phyloP scores from a whole-genome alignment of 2,888 invertebrate genomes.

The Macroteleia sp. region DNA sequence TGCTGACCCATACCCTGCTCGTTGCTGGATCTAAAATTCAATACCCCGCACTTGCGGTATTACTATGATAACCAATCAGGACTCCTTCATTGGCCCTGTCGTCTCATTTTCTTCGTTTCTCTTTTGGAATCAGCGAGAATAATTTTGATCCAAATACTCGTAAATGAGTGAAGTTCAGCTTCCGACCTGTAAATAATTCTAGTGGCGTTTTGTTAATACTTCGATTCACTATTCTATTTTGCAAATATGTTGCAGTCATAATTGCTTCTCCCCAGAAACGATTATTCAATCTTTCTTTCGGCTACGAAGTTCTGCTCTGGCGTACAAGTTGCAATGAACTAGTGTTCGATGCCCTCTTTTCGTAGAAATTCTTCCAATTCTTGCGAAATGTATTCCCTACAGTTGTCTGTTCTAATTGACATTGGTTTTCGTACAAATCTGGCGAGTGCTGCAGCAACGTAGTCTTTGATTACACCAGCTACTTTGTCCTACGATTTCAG shows the following conservation, averaged over 20 bases:
- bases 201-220: constrained; percentile 27
- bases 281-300: constrained; percentile 25
- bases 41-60: constrained; percentile 25
- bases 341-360: constrained; percentile 9
- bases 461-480: constrained; percentile 26
- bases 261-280: constrained; percentile 48
- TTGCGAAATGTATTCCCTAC: constrained; percentile 15
- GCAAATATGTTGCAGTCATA: constrained; percentile 31
- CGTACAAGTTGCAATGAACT: constrained; percentile 18
- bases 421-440: constrained; percentile 27
- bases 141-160: constrained; percentile 34
- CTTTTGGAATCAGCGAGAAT: constrained; percentile 30
- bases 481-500: constrained; percentile 50
- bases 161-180: constrained; percentile 28
- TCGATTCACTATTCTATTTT: constrained; percentile 14
- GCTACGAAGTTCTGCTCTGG: too few species aligned
- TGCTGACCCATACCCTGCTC: constrained; percentile 32
- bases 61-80: constrained; percentile 32
- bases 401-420: constrained; percentile 25
- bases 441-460: constrained; percentile 26
- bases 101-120: constrained; percentile 37
- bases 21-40: constrained; percentile 32
- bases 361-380: constrained; percentile 32
- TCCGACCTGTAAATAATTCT: constrained; percentile 37
- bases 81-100: constrained; percentile 33